Base-by-base conservation (phyloP, 2,888 invertebrate species). In the Lymantria monacha region DNA sequence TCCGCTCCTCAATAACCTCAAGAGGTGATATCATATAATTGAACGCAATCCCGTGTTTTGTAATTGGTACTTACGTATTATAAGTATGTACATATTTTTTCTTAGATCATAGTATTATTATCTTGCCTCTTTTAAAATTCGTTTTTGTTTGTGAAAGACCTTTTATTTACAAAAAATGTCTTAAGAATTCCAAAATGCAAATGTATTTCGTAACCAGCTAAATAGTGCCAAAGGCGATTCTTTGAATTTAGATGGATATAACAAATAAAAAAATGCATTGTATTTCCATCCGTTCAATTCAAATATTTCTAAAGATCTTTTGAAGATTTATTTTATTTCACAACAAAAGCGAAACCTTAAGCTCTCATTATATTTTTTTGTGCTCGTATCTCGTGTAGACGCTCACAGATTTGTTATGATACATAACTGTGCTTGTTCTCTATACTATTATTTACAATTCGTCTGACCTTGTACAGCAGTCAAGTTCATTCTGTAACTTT, bases 1-100 rank as follows among this genome's bases (percentile, higher is more conserved):
- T 87, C 87, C 89, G 88, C 88, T 83, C 84, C 79, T 83, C 83
- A 77, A 76, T 84, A 83, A 81, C 79, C 79, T 81, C 74, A 82
- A 81, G 22, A 22, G 22, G 76, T 33, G 33, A 5, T 80, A 77
- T 81, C 9, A 79, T 22, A 81, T 80, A 79, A 74, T 65, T 71
- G 10, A 33, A 33, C 9, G 76, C 74, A 65, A 76, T 75, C 80
- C 70, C 72, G 65, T 72, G 70, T 76, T 74, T 71, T 74, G 63
- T 72, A 66, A 53, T 37, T 66, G 63, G 60, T 70, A 61, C 67
- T 56, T 57, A 53, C 55, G 65, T 68, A 69, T 70, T 74, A 30
- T 30, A 33, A 9, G 9, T 33, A 33, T 8, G 10, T 33, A 33
- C 1, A 33, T 33, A 30, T 30, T 30, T 9, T 30, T 33, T 8